Conservation (phyloP, 2,888 invertebrate species). For the Chelonus formosanus region DNA sequence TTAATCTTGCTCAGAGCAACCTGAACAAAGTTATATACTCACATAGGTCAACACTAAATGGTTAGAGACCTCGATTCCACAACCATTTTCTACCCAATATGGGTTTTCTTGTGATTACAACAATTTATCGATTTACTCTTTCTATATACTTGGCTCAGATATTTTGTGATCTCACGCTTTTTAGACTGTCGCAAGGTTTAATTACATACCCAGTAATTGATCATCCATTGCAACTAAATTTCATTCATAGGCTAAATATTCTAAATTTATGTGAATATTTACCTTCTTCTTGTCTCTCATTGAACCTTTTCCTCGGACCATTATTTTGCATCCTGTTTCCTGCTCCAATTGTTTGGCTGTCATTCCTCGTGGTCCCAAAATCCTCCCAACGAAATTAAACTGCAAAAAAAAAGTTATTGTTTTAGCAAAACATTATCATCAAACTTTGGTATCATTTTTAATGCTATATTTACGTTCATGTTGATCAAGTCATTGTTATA, state of each 20-base stretch:
- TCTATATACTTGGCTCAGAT: slow-evolving; percentile 9
- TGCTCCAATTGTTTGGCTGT: slow-evolving; percentile 99
- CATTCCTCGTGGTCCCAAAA: slow-evolving; percentile 99
- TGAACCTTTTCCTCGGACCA: slow-evolving; percentile 99
- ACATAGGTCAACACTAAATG: slow-evolving; percentile 9
- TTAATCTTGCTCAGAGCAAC: slow-evolving; percentile 21
- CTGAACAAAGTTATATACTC: slow-evolving; percentile 12
- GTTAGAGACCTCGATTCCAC: slow-evolving; percentile 21
- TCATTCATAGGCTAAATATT: too few relatives aligned
- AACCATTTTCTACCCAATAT: slow-evolving; percentile 32
- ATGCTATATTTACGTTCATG: too few relatives aligned
- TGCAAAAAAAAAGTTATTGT: slow-evolving; percentile 70
- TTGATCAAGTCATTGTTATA: too few relatives aligned
- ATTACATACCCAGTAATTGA: background rate
- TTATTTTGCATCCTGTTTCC: slow-evolving; percentile 99
- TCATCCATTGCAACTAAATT: background rate
- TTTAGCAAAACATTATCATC: too few relatives aligned
- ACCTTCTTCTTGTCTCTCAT: slow-evolving; percentile 99
- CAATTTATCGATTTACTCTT: slow-evolving; percentile 11
- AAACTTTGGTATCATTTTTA: too few relatives aligned
- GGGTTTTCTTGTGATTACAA: slow-evolving; percentile 29
- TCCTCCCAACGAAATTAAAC: slow-evolving; percentile 99
- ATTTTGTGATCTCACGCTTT: slow-evolving; percentile 29
- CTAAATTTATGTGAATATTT: slow-evolving; percentile 55
- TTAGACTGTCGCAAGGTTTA: background rate